Base-by-base conservation (phyloP, 2,888 invertebrate species). In the Linnaemya vulpina region DNA sequence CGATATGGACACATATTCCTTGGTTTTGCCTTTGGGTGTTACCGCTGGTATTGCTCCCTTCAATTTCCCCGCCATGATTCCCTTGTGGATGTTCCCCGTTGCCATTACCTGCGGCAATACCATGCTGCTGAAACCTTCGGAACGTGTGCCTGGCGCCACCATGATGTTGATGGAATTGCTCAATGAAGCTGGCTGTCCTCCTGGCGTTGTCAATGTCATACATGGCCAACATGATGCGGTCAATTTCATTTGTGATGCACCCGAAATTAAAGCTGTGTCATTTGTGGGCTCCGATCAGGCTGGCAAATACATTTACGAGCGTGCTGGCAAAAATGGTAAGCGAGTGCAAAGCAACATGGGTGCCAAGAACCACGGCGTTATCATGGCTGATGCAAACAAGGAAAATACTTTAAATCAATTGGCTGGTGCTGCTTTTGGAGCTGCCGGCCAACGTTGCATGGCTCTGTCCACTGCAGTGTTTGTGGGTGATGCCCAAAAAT, bases 1-100 rank as follows among this genome's bases (percentile, higher is more conserved):
- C 89, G 97, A 99, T 91, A 98, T 99, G 98, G 99, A 99, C 92
- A 98, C 98, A 0, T 95, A 97, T 88, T 97, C 98, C 11, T 97
- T 97, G 92, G 96, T 98, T 88, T 93, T 97, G 63, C 99, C 99
- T 0, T 93, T 99, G 1, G 99, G 99, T 55, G 92, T 92, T 4
- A 96, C 96, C 40, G 97, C 96, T 89, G 98, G 99, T 67, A 98
- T 99, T 89, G 97, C 98, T n/a, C 99, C 99, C 0, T 99, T 99
- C 93, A 99, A 99, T 93, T 99, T 99, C 93, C 99, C 99, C 0
- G 99, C 99, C 40, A 99, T 99, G 99, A 98, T 99, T 88, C 99
- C 99, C 0, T 94, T 99, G 5, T 99, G 99, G 99, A 96, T 96
- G 95, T 96, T 96, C 94, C 97, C 97, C 0, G 93, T 96, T 65